Conservation (phyloP, 2,888 invertebrate species). For the Cephus pulcher region DNA sequence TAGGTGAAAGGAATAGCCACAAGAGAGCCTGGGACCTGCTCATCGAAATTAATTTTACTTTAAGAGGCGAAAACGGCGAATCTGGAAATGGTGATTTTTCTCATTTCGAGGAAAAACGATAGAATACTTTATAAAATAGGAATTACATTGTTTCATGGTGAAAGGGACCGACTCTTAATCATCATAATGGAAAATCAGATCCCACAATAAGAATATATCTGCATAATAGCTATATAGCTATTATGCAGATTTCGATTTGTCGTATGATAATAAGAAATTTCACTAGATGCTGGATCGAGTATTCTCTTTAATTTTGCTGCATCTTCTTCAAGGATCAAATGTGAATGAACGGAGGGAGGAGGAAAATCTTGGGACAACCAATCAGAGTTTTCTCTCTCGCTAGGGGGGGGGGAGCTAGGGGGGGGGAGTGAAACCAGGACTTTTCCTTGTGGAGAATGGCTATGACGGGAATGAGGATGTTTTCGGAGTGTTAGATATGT, state of each 20-base stretch:
- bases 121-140: neutral
- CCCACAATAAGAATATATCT: neutral
- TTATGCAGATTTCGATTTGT: neutral
- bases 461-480: neutral
- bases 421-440: neutral
- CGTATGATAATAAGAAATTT: neutral
- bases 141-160: neutral
- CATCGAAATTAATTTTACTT: neutral
- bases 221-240: neutral
- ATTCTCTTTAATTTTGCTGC: neutral
- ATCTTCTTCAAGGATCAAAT: neutral
- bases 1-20: too few species aligned
- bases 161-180: neutral
- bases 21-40: too few species aligned
- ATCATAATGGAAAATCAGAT: neutral
- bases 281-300: neutral
- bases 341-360: too few species aligned
- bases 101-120: neutral
- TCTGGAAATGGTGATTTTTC: neutral
- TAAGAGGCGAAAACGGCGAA: neutral
- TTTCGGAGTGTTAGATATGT: neutral
- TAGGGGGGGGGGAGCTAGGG: accelerated
- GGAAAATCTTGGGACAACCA: neutral
- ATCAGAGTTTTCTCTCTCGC: neutral
- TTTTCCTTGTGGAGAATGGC: neutral